Evolutionary conservation across 2,888 invertebrate species (phyloP), one percentile per base, ranked within the genome.

Genomic region (Pristionchus japonicus): DNA sequence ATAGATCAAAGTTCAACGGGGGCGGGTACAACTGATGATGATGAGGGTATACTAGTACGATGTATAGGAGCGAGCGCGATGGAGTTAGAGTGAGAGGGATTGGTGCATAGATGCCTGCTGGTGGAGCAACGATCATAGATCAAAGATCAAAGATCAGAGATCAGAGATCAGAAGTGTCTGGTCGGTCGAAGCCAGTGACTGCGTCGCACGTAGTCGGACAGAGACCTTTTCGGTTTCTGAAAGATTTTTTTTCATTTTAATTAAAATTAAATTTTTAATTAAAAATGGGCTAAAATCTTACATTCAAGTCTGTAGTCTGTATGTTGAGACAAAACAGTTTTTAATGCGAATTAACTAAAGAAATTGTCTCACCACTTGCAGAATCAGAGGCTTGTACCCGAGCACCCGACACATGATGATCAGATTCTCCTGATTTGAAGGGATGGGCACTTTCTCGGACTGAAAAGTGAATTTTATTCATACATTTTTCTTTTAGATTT

Each of bases 81-180:
- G 57, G 34, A 1, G 67, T 6, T 34, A 43, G 77, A 34, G 47
- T 11, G n/a, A 20, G 1, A 7, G 77, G 43, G 77, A 77, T 27
- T 77, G 47, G 20, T 77, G 77, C 77, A 77, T 77, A 77, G 77
- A 77, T n/a, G n/a, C 77, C 77, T 40, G 77, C 77, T 13, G 67
- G 31, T 27, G 67, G 67, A n/a, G n/a, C n/a, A n/a, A n/a, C n/a
- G n/a, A n/a, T n/a, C n/a, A n/a, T n/a, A n/a, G 74, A 77, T 40
- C 43, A 77, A 11, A 23, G 77, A 77, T 43, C 77, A 43, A 6
- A 27, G 77, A 43, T 77, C 77, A 77, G n/a, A 77, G 77, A 77
- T 43, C 77, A 77, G 47, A 77, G 77, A 34, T 34, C n/a, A 57
- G 7, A 43, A 77, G n/a, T 77, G 27, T 77, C 77, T 11, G 13